Conservation (phyloP, 2,113 vertebrate genomes). For the Eonycteris spelaea region DNA sequence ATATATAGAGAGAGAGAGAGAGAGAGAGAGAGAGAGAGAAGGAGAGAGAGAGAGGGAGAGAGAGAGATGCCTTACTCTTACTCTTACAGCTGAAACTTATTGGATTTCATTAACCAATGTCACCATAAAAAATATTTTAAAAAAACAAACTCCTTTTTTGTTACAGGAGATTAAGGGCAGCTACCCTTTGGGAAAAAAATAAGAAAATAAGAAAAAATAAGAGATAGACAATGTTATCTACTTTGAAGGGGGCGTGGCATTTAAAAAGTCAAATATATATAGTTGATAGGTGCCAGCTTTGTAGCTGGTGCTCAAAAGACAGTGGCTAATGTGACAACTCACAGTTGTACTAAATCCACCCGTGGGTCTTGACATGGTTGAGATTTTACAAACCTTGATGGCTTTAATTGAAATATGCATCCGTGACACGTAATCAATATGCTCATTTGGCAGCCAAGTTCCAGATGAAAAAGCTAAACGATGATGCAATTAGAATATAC, state of each 20-base stretch:
- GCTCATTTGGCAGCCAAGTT: slow-evolving; percentile 66
- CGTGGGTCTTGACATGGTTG: background rate
- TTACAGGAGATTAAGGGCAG: too few species aligned
- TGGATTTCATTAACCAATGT: too few species aligned
- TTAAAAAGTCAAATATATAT: background rate
- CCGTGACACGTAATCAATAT: slow-evolving; percentile 66
- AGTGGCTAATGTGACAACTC: background rate
- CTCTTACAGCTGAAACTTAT: too few species aligned
- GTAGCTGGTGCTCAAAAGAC: background rate
- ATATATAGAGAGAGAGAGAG: too few species aligned
- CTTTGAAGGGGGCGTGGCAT: background rate
- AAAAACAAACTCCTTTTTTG: too few species aligned
- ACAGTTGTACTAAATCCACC: background rate
- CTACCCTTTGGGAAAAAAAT: too few species aligned
- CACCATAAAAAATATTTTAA: too few species aligned
- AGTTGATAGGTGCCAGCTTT: background rate
- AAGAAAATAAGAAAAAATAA: background rate
- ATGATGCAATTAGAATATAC: slow-evolving; percentile 66
- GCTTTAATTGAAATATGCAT: slow-evolving; percentile 71
- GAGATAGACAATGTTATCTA: background rate
- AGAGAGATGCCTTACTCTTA: too few species aligned
- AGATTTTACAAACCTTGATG: slow-evolving; percentile 61
- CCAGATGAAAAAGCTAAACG: slow-evolving; percentile 66
- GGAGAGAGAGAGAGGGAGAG: too few species aligned
- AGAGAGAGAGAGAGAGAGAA: too few species aligned